phyloP scores from a whole-genome alignment of 2,113 vertebrate species.

The Eptesicus fuscus region DNA sequence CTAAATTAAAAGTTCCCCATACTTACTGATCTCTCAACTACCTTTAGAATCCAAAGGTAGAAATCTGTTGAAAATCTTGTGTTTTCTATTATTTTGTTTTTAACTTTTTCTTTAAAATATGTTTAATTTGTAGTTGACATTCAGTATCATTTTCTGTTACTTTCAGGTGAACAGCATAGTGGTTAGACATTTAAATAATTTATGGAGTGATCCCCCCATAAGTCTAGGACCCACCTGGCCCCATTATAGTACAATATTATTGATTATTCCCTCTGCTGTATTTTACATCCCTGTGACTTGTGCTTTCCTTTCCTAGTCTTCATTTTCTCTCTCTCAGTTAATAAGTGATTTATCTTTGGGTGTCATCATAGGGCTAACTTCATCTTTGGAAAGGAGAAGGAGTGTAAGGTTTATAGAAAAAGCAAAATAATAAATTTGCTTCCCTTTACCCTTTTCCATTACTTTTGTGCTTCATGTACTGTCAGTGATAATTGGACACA shows the following conservation, averaged over 20 bases:
- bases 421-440: not conserved
- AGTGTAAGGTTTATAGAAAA: not conserved
- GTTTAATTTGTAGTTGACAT: too few relatives aligned
- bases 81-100: not conserved
- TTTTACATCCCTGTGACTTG: not conserved
- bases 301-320: not conserved
- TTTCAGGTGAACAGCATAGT: too few relatives aligned
- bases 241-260: not conserved
- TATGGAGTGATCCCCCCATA: not conserved
- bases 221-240: not conserved
- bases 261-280: not conserved
- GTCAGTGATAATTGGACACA: not conserved
- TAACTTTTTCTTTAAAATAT: not conserved
- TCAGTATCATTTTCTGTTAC: not conserved
- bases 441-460: not conserved
- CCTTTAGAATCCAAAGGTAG: not conserved
- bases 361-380: not conserved
- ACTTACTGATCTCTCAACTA: not conserved
- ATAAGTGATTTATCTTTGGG: not conserved
- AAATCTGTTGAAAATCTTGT: not conserved
- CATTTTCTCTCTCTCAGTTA: not conserved
- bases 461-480: not conserved
- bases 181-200: not conserved
- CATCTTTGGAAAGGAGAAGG: not conserved
- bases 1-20: not conserved